Evolutionary conservation across 2,888 invertebrate species (phyloP).

Genomic region (Vannuccia rotundouncinata): DNA sequence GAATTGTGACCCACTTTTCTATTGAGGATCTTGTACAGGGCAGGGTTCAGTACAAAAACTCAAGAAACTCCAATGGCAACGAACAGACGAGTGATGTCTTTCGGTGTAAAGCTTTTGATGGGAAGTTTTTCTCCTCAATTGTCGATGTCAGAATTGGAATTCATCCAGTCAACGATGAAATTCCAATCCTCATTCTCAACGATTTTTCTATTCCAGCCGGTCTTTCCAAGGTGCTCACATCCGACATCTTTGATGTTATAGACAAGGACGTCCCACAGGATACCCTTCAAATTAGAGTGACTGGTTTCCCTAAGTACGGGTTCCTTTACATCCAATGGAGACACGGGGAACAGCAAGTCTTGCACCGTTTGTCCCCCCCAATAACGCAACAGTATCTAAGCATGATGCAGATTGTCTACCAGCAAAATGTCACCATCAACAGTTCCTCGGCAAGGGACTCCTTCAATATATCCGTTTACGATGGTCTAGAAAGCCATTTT

Average conservation of each 20-base stretch:
- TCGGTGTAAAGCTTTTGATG: constrained; percentile 25
- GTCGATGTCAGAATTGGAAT: constrained; percentile 21
- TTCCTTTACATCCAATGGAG: constrained; percentile 10
- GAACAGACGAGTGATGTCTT: constrained; percentile 30
- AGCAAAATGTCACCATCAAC: not conserved
- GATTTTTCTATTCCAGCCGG: constrained; percentile 30
- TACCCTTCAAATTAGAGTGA: constrained; percentile 9
- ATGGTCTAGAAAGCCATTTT: constrained; percentile 11
- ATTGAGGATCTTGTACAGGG: constrained; percentile 18
- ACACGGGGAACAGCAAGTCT: constrained; percentile 1
- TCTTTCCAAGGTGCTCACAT: not conserved
- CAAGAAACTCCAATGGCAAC: not conserved
- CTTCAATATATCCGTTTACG: constrained; percentile 18
- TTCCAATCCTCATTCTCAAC: constrained; percentile 13
- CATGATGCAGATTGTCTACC: constrained; percentile 29
- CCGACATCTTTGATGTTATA: not conserved
- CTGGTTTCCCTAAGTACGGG: constrained; percentile 3
- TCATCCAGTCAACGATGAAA: constrained; percentile 31
- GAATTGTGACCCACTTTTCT: not conserved
- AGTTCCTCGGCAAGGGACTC: not conserved
- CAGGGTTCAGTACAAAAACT: constrained; percentile 4
- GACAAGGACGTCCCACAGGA: constrained; percentile 30
- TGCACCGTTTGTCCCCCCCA: not conserved
- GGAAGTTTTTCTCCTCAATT: constrained; percentile 28
- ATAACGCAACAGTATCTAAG: constrained; percentile 22